phyloP scores from a whole-genome alignment of 2,797 vertebrate genomes.

The Austrolebias charrua region DNA sequence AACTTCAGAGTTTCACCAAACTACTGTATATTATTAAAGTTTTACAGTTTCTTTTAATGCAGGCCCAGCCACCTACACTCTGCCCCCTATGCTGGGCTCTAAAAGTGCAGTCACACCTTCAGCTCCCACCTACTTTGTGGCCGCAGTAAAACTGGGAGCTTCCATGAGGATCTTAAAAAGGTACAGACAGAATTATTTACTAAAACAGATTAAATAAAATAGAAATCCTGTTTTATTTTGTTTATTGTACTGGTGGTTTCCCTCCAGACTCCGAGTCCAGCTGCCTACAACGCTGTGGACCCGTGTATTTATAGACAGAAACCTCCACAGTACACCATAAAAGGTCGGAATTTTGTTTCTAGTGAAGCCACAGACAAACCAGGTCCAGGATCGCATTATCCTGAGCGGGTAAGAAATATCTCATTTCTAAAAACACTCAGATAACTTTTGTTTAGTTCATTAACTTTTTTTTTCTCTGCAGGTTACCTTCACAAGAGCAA shows the following conservation, averaged over 20 bases:
- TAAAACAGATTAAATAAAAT: neutral
- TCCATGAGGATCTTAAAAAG: conserved; percentile 83
- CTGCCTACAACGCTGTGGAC: conserved; percentile 82
- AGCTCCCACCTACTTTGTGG: conserved; percentile 82
- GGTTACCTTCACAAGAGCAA: conserved; percentile 69
- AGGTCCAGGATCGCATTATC: conserved; percentile 82
- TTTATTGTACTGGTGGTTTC: neutral
- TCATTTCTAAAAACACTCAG: neutral
- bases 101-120: conserved; percentile 69
- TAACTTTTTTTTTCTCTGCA: conserved; percentile 35
- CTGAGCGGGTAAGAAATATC: conserved; percentile 64
- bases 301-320: conserved; percentile 77
- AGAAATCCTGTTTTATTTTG: neutral
- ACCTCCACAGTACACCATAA: conserved; percentile 84
- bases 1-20: conserved; percentile 1
- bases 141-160: conserved; percentile 76
- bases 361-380: conserved; percentile 75
- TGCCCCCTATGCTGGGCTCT: conserved; percentile 84
- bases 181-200: conserved; percentile 52
- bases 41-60: conserved; percentile 9
- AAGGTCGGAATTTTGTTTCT: conserved; percentile 74
- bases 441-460: neutral
- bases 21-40: neutral
- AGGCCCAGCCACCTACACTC: conserved; percentile 87
- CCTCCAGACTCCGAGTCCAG: conserved; percentile 86